Percentiles rank a stretch among this genome's conserved stretches.
phyloP scores from a whole-genome alignment of 2,797 vertebrate species.

The Halcyon badia region DNA sequence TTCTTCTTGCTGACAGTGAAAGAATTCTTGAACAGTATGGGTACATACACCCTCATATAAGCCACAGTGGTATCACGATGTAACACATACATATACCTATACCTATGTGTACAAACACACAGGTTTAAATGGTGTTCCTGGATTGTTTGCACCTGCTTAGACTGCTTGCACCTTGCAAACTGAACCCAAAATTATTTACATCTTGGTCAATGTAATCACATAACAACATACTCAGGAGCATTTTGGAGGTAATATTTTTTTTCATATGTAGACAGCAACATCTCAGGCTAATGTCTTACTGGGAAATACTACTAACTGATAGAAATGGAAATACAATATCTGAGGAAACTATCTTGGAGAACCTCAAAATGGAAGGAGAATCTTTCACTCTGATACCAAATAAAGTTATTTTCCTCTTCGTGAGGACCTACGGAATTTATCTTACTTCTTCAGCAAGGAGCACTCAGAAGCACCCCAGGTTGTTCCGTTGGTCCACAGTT shows the following conservation, averaged over 20 bases:
- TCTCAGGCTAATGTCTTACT: neutral
- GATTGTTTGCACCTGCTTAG: neutral
- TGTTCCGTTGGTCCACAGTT: neutral
- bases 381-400: neutral
- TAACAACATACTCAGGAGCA: neutral
- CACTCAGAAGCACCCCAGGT: fast-evolving
- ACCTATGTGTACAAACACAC: fast-evolving
- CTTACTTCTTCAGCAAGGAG: neutral
- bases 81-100: no score
- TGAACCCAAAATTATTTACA: neutral
- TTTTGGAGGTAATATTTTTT: neutral
- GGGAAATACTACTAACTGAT: neutral
- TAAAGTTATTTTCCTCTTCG: neutral
- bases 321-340: neutral
- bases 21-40: neutral
- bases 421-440: neutral
- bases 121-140: neutral
- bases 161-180: neutral
- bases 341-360: neutral
- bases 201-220: neutral
- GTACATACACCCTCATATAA: neutral
- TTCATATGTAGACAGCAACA: neutral
- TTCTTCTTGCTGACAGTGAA: neutral
- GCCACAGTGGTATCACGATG: neutral
- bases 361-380: neutral